Evolutionary conservation across 2,797 vertebrate genomes (phyloP).

Genomic region (Mus minutoides): DNA sequence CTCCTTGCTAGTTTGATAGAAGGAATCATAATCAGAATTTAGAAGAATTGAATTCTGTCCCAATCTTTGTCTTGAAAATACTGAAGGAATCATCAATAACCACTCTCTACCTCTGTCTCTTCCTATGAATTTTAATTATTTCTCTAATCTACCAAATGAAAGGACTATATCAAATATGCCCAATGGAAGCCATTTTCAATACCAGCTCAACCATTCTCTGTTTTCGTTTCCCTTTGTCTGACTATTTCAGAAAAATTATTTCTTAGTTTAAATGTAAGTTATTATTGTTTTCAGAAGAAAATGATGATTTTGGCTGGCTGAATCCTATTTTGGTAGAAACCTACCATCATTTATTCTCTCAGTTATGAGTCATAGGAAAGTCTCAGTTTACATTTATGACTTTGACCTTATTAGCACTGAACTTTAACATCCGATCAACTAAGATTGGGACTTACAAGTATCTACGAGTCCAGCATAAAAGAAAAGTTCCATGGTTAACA

Average conservation of each 20-base stretch:
- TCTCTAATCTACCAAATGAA: slow-evolving; percentile 33
- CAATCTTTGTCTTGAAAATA: background rate
- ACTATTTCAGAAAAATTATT: background rate
- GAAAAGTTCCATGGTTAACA: background rate
- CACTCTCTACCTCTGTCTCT: background rate
- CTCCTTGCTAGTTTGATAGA: background rate
- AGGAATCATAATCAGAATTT: background rate
- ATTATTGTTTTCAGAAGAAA: slow-evolving; percentile 1
- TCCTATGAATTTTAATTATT: background rate
- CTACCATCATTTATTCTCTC: background rate
- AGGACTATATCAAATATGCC: background rate
- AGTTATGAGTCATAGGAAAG: slow-evolving; percentile 41
- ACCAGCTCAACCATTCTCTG: background rate
- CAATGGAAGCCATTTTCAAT: background rate
- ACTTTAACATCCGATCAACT: slow-evolving; percentile 42
- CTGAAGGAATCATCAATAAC: background rate
- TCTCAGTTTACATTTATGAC: slow-evolving; percentile 33
- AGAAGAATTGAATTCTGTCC: slow-evolving; percentile 21
- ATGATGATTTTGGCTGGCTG: slow-evolving; percentile 7
- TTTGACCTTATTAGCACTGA: slow-evolving; percentile 62
- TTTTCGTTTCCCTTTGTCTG: background rate
- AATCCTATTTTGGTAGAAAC: background rate
- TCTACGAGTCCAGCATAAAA: background rate
- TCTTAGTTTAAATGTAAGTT: slow-evolving; percentile 11
- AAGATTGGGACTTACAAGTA: background rate